Evolutionary conservation across 2,113 vertebrate species (phyloP).

Genomic region (Cricetomys ansorgei): DNA sequence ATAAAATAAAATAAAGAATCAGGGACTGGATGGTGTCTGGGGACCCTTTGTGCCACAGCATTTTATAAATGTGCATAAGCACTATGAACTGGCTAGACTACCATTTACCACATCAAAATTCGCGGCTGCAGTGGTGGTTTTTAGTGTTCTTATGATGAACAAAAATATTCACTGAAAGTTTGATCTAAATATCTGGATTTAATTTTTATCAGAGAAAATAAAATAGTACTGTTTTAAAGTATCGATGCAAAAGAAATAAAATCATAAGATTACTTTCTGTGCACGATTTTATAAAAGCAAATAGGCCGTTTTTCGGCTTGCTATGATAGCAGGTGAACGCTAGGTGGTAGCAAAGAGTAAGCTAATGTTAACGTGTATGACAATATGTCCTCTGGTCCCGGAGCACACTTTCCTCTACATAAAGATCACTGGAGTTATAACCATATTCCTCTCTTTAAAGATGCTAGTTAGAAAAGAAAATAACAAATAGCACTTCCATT

Average conservation of each 20-base stretch:
- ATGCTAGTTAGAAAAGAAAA: slow-evolving; percentile 61
- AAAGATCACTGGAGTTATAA: slow-evolving; percentile 70
- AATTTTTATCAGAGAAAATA: background rate
- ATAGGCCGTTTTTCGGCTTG: slow-evolving; percentile 10
- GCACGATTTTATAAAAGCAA: slow-evolving; percentile 51
- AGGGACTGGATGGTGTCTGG: background rate
- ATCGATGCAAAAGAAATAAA: background rate
- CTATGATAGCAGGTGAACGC: slow-evolving; percentile 53
- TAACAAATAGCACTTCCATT: slow-evolving; percentile 33
- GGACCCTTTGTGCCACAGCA: background rate
- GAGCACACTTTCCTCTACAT: slow-evolving; percentile 10
- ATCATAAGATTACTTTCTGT: background rate
- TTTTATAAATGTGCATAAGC: background rate
- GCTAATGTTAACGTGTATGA: slow-evolving; percentile 42
- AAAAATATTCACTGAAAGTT: slow-evolving; percentile 2
- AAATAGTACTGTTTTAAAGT: slow-evolving; percentile 11
- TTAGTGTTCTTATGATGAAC: background rate
- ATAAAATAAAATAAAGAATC: background rate
- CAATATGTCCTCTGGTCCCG: background rate
- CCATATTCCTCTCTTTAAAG: slow-evolving; percentile 55
- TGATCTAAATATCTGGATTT: background rate
- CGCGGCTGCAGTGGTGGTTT: background rate
- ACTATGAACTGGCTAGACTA: background rate
- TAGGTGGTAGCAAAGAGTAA: slow-evolving; percentile 88
- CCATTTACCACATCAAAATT: background rate